These are phyloP conservation scores for Microctenopoma lineatum DNA, from an alignment of 2,797 vertebrate species.

Conservation along the genomic window DNA sequence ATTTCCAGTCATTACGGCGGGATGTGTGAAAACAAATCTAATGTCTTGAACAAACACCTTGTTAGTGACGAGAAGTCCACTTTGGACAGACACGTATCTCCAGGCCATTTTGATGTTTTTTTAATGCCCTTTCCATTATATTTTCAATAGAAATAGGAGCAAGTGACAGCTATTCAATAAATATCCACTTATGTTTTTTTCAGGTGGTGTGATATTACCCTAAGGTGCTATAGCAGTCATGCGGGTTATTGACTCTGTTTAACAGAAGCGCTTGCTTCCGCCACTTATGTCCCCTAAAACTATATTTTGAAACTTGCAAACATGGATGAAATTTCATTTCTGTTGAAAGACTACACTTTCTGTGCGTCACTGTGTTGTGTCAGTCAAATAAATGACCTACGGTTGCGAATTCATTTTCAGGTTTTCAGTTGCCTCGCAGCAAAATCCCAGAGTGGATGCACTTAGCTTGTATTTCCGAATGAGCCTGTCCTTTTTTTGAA, in stretches of 20 bases:
- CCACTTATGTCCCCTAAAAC: constrained; percentile 60
- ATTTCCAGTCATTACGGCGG: constrained; percentile 38
- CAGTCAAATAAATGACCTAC: constrained; percentile 74
- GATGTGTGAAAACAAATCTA: constrained; percentile 17
- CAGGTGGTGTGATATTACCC: constrained; percentile 76
- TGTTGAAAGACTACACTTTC: constrained; percentile 73
- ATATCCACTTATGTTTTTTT: constrained; percentile 76
- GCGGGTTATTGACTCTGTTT: constrained; percentile 77
- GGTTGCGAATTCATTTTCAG: constrained; percentile 59
- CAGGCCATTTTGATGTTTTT: constrained; percentile 46
- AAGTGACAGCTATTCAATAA: constrained; percentile 76
- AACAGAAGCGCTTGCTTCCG: constrained; percentile 69
- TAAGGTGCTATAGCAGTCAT: constrained; percentile 68
- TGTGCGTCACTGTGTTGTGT: constrained; percentile 44
- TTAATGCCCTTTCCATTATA: constrained; percentile 57
- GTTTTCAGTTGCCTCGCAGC: constrained; percentile 57
- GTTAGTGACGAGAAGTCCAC: constrained; percentile 23
- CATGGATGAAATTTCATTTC: constrained; percentile 78
- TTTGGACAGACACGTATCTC: constrained; percentile 26
- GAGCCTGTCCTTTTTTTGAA: constrained; percentile 45
- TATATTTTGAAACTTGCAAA: constrained; percentile 61
- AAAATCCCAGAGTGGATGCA: constrained; percentile 57
- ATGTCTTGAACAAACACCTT: constrained; percentile 14
- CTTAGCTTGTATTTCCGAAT: constrained; percentile 63
- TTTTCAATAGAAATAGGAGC: constrained; percentile 59